Percentiles rank a stretch among this genome's conserved stretches.
These are phyloP conservation scores for Apeira syringaria DNA, from an alignment of 2,888 invertebrate genomes.

Conservation along the genomic window DNA sequence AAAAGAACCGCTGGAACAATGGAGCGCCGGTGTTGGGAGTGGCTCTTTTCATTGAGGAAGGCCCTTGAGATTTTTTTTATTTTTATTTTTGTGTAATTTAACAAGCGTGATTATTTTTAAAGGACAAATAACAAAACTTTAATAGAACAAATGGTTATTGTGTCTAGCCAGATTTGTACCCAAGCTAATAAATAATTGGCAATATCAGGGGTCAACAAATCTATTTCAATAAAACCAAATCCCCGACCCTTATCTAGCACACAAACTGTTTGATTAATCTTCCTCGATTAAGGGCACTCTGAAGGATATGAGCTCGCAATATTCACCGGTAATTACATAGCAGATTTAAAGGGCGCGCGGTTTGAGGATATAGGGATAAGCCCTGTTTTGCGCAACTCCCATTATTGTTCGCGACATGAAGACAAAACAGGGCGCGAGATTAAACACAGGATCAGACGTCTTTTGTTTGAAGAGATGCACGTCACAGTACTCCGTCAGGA, in stretches of 20 bases:
- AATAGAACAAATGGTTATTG: no score
- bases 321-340: conserved; percentile 32
- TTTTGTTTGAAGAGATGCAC: conserved; percentile 28
- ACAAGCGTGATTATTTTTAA: no score
- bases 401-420: conserved; percentile 25
- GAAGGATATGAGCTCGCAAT: conserved; percentile 24
- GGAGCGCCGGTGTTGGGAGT: no score
- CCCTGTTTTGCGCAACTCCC: conserved; percentile 24
- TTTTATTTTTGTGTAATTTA: no score
- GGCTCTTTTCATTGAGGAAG: no score
- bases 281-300: conserved; percentile 21
- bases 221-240: conserved; percentile 25
- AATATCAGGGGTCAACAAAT: conserved; percentile 36
- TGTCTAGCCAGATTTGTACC: no score
- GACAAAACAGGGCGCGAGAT: conserved; percentile 30
- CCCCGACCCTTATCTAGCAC: conserved; percentile 30
- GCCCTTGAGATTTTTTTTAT: no score
- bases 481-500: conserved; percentile 43
- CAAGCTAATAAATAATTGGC: conserved; percentile 28
- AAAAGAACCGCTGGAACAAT: no score
- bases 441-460: conserved; percentile 30
- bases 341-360: conserved; percentile 25
- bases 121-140: no score
- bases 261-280: conserved; percentile 26
- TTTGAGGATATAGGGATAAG: conserved; percentile 24